Evolutionary conservation across 2,113 vertebrate species (phyloP).

Genomic region (Hiodon alosoides): DNA sequence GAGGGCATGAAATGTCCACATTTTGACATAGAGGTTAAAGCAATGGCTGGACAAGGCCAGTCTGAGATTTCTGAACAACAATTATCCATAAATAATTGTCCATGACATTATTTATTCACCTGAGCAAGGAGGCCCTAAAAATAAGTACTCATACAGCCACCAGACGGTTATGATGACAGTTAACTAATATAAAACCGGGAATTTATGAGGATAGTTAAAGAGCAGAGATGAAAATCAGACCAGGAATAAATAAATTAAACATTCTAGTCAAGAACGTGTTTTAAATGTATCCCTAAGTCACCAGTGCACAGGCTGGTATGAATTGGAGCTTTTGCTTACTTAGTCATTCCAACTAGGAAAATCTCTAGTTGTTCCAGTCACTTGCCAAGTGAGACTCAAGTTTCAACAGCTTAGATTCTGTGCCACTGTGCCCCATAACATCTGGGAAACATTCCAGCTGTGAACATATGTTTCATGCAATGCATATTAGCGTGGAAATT

Average conservation of each 20-base stretch:
- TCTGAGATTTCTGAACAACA: background rate
- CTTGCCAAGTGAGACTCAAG: constrained; percentile 1
- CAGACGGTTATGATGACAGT: too few relatives aligned
- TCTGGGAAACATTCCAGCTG: background rate
- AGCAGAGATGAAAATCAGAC: too few relatives aligned
- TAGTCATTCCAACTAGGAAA: background rate
- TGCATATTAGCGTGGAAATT: background rate
- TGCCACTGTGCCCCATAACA: background rate
- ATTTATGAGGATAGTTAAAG: too few relatives aligned
- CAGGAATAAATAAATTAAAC: too few relatives aligned
- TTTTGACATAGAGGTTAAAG: background rate
- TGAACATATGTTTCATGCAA: background rate
- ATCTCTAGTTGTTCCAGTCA: background rate
- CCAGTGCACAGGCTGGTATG: background rate
- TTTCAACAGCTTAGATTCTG: constrained; percentile 7
- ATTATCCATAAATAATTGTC: background rate
- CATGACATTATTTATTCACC: background rate
- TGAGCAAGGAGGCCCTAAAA: too few relatives aligned
- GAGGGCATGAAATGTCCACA: background rate
- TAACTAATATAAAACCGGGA: too few relatives aligned
- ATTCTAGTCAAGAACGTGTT: too few relatives aligned
- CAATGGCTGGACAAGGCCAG: background rate
- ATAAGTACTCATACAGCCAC: too few relatives aligned
- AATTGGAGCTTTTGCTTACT: too few relatives aligned
- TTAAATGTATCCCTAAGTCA: background rate